Conservation (phyloP, 2,113 vertebrate species). For the Pholis gunnellus region DNA sequence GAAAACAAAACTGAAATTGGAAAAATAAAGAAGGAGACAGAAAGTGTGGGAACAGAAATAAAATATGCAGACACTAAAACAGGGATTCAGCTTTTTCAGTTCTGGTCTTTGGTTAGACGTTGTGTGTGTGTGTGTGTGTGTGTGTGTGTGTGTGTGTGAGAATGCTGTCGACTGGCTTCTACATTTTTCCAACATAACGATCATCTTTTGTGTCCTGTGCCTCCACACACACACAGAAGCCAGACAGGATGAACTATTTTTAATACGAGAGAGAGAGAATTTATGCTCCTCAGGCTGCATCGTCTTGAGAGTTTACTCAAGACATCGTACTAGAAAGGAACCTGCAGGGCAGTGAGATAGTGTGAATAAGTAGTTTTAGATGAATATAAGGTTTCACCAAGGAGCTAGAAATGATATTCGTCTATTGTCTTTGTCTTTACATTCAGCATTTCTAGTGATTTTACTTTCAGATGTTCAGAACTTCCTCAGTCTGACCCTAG, state of each 20-base stretch:
- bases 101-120: conserved; percentile 30
- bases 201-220: conserved; percentile 32
- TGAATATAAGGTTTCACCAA: neutral
- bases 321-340: neutral
- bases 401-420: neutral
- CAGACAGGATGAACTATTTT: conserved; percentile 13
- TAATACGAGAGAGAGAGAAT: neutral
- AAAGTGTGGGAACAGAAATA: conserved; percentile 30
- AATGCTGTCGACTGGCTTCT: conserved; percentile 34
- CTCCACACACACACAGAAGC: conserved; percentile 15
- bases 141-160: conserved; percentile 28
- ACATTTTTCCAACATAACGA: conserved; percentile 25
- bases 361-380: neutral
- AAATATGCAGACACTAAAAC: conserved; percentile 33
- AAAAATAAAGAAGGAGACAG: conserved; percentile 2
- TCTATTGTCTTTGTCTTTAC: neutral
- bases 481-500: conserved; percentile 37
- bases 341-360: neutral
- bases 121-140: conserved; percentile 34
- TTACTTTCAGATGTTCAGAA: neutral
- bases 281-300: conserved; percentile 6
- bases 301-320: neutral
- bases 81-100: neutral
- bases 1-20: conserved; percentile 19
- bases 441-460: neutral